Percentiles rank a stretch among this genome's conserved stretches.
These are phyloP conservation scores for Barbus barbus DNA, from an alignment of 2,113 vertebrate genomes.

Conservation along the genomic window DNA sequence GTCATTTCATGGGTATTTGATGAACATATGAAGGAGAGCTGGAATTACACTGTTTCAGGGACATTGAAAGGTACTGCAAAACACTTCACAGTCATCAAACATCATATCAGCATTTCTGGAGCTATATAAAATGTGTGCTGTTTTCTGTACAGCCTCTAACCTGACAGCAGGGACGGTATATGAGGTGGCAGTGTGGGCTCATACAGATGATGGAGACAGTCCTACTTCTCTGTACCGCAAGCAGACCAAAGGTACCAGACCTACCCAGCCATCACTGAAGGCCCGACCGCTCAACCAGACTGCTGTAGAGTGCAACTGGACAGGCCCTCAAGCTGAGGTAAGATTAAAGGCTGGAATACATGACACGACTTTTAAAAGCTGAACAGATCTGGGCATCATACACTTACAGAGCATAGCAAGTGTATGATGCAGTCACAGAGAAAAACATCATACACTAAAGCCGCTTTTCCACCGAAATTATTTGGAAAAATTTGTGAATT, in stretches of 20 bases:
- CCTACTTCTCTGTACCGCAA: conserved; percentile 85
- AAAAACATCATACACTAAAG: too few relatives aligned
- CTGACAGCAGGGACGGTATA: conserved; percentile 89
- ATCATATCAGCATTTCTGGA: neutral
- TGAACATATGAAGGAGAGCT: conserved; percentile 86
- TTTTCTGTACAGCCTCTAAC: conserved; percentile 77
- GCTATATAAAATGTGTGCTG: neutral
- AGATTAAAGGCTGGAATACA: neutral
- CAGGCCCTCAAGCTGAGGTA: conserved; percentile 77
- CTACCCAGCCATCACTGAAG: conserved; percentile 83
- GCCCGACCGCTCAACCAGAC: conserved; percentile 91
- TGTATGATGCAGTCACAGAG: too few relatives aligned
- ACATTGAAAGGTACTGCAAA: conserved; percentile 79
- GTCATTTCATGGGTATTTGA: conserved; percentile 93
- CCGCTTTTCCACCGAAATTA: too few relatives aligned
- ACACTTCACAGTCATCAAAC: too few relatives aligned
- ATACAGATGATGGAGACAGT: conserved; percentile 88
- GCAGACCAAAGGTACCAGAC: conserved; percentile 79
- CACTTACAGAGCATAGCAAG: too few relatives aligned
- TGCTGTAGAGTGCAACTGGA: conserved; percentile 91
- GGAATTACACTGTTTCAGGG: conserved; percentile 75
- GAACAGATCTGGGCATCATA: too few relatives aligned
- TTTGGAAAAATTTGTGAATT: too few relatives aligned
- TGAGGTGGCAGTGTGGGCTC: conserved; percentile 92
- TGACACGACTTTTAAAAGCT: too few relatives aligned